Evolutionary conservation across 2,113 vertebrate species (phyloP).

Genomic region (Centropus unirufus): DNA sequence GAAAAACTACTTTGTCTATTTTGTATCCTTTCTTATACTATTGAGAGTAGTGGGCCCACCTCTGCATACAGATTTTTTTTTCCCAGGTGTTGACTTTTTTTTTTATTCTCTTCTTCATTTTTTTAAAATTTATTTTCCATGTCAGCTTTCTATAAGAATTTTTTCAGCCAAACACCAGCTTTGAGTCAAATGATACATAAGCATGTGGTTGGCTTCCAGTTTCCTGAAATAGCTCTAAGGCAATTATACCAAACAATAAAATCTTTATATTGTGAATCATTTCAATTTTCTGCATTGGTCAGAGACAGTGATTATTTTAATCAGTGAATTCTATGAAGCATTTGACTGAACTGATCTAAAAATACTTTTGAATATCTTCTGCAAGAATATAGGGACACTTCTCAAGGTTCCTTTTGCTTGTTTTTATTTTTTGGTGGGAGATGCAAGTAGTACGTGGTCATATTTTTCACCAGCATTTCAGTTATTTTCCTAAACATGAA

Average conservation of each 20-base stretch:
- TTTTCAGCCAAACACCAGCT: not conserved
- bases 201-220: not conserved
- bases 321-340: constrained; percentile 24
- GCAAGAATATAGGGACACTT: not conserved
- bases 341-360: constrained; percentile 34
- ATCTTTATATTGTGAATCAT: constrained; percentile 14
- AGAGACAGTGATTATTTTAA: constrained; percentile 34
- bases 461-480: not conserved
- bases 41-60: not conserved
- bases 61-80: not conserved
- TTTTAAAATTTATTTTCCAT: not conserved
- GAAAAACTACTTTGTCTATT: not conserved
- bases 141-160: not conserved
- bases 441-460: not conserved
- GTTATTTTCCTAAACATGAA: not conserved
- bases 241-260: constrained; percentile 29
- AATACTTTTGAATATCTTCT: constrained; percentile 5
- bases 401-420: not conserved
- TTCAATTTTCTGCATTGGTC: constrained; percentile 24
- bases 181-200: not conserved
- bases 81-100: not conserved
- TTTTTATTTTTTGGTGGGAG: not conserved
- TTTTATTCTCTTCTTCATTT: not conserved
- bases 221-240: not conserved
- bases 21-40: not conserved